Conservation (phyloP, 2,113 vertebrate genomes). For the Tychaedon coryphoeus region DNA sequence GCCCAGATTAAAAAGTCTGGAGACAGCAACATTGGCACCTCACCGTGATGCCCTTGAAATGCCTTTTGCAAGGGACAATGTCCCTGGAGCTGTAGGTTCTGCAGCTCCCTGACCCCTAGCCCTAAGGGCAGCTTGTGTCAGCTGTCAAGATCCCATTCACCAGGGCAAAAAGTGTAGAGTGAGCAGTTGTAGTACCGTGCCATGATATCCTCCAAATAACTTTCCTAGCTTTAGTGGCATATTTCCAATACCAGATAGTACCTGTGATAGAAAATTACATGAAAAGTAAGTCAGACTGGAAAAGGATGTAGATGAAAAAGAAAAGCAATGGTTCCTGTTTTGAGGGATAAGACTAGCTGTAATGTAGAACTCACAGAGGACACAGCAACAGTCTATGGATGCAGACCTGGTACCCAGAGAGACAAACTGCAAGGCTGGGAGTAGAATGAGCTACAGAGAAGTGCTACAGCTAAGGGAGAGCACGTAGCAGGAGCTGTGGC, state of each 20-base stretch:
- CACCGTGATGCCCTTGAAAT: rapidly evolving
- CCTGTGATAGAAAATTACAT: background rate
- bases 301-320: background rate
- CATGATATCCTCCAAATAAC: background rate
- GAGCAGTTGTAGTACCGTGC: rapidly evolving
- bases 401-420: background rate
- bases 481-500: background rate
- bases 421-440: background rate
- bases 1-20: background rate
- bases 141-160: background rate
- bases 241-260: background rate
- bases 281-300: background rate
- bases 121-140: background rate
- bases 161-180: background rate
- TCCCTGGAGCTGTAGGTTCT: background rate
- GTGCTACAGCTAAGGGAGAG: background rate
- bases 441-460: background rate
- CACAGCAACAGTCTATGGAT: background rate
- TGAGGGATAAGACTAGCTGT: background rate
- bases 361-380: background rate
- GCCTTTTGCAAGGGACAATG: background rate
- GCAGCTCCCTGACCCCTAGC: background rate
- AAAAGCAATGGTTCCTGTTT: background rate
- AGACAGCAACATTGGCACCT: background rate
- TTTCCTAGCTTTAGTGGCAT: background rate